Percentiles rank a stretch among this genome's conserved stretches.
Evolutionary conservation across 1,140 invertebrate genomes (phyloP).

Genomic region (Papilio polytes): DNA sequence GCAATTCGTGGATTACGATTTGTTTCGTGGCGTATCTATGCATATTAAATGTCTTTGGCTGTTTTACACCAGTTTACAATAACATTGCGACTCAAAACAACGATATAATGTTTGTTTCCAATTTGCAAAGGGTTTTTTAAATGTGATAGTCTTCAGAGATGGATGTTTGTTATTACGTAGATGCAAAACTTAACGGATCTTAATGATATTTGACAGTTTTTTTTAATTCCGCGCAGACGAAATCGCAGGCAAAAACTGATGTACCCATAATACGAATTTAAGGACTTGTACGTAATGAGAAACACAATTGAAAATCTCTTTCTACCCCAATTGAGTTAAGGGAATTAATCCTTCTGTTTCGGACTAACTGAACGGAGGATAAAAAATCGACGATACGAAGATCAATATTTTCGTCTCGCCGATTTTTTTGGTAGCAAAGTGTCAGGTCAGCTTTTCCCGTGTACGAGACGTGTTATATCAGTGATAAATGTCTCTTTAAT

Average conservation of each 20-base stretch:
- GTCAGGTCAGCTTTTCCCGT: neutral
- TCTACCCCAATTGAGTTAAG: neutral
- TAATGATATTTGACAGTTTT: too few relatives aligned
- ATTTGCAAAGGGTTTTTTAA: neutral
- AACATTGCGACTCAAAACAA: neutral
- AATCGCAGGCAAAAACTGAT: too few relatives aligned
- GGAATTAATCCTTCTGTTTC: conserved; percentile 1
- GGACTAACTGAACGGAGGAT: neutral
- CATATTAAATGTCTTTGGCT: neutral
- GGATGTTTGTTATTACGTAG: too few relatives aligned
- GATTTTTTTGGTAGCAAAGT: neutral
- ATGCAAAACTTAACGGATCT: too few relatives aligned
- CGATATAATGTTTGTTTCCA: neutral
- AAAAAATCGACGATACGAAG: neutral
- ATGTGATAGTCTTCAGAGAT: too few relatives aligned
- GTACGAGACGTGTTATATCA: neutral
- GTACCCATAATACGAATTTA: neutral
- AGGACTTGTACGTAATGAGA: neutral
- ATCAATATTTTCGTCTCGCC: conserved; percentile 16
- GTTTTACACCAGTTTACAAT: neutral
- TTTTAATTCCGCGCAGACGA: too few relatives aligned
- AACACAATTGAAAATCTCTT: neutral
- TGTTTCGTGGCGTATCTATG: neutral
- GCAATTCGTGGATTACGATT: too few relatives aligned
- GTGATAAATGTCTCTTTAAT: neutral